Evolutionary conservation across 2,888 invertebrate species (phyloP), one percentile per base, ranked within the genome.

Genomic region (Phrixothrix hirtus): DNA sequence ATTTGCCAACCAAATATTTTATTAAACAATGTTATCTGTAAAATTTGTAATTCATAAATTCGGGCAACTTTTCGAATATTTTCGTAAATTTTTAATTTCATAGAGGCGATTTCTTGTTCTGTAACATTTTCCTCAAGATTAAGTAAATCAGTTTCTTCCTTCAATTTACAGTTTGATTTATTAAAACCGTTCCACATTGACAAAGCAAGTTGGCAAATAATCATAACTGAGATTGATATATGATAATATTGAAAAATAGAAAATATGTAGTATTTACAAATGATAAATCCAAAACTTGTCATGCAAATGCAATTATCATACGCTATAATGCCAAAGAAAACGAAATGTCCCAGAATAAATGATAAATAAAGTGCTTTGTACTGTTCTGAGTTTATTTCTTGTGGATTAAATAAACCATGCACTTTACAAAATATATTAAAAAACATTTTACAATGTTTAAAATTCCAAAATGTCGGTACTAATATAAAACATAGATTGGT

Each of bases 1-100:
- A 45, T 45, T 17, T 29, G 45, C 45, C 45, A 45, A 7, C 45
- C 45, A 30, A 45, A 45, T n/a, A 36, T 17, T 29, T 15, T 7
- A 29, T 17, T 45, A 13, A 36, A 45, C 11, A 29, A 6, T 0
- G 26, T 6, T 1, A 30, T 10, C 13, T 26, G n/a, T 5, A 10
- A 4, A 1, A n/a, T 29, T 30, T 26, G 11, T 7, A 9, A 2
- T 10, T 30, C 6, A 1, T 30, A 16, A 12, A 41, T 9, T 13
- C 3, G 11, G 1, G 25, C 5, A 1, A 37, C 1, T 13, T 26
- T 2, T 17, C 37, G 21, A 1, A 37, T 25, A 1, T 1, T 25
- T 2, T 37, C 3, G 12, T 25, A 7, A 6, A 12, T 4, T 9
- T 37, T 13, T 5, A 1, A 21, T 25, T 37, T 37, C n/a, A n/a